phyloP scores from a whole-genome alignment of 2,888 invertebrate species.

The Galeopsomyia nigrocyanea region DNA sequence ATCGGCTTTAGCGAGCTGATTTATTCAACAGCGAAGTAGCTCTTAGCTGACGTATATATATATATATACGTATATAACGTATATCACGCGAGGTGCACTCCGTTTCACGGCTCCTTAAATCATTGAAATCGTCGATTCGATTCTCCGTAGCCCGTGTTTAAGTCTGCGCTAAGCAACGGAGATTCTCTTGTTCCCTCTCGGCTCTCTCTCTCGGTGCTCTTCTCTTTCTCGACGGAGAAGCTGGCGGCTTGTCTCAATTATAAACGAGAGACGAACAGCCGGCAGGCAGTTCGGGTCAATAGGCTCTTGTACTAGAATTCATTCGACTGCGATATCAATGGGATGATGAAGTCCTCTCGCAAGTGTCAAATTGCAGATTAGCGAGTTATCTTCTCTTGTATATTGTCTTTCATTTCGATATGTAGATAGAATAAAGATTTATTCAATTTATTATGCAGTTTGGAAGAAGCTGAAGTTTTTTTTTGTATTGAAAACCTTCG shows the following conservation, averaged over 20 bases:
- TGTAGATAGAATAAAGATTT: neutral
- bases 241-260: conserved; percentile 14
- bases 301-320: neutral
- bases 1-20: no score
- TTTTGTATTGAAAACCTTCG: no score
- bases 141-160: conserved; percentile 6
- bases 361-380: no score
- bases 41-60: no score
- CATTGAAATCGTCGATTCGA: conserved; percentile 25
- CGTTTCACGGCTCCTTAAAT: conserved; percentile 15
- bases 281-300: conserved; percentile 8
- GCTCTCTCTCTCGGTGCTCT: no score
- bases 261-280: conserved; percentile 1
- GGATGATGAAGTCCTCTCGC: no score
- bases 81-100: neutral
- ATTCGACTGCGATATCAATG: no score
- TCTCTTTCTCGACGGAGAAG: no score
- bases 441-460: neutral
- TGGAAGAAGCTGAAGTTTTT: no score
- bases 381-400: no score
- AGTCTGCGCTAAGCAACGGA: neutral
- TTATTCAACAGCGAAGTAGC: no score
- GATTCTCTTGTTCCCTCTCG: conserved; percentile 14
- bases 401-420: neutral
- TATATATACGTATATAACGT: no score